phyloP scores from a whole-genome alignment of 2,888 invertebrate species.

The Digitonthophagus gazella region DNA sequence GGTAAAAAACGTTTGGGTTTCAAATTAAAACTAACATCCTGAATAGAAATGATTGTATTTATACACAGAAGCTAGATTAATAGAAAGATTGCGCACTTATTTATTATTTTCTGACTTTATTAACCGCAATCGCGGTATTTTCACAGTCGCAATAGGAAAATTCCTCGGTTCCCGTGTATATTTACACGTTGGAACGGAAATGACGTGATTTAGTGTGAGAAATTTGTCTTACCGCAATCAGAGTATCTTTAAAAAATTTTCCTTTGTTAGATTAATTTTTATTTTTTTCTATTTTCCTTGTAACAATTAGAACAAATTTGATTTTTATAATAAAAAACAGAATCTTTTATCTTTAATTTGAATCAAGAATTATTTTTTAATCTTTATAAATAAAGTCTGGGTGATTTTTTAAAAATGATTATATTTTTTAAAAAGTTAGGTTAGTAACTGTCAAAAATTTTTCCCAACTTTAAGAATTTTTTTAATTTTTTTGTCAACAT shows the following conservation, averaged over 20 bases:
- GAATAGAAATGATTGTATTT: not conserved
- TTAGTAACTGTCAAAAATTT: no score
- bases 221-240: not conserved
- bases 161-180: not conserved
- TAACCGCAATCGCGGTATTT: not conserved
- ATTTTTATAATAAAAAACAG: no score
- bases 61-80: not conserved
- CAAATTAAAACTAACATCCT: not conserved
- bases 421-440: no score
- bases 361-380: no score
- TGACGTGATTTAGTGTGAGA: not conserved
- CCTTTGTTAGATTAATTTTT: not conserved
- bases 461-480: no score
- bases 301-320: no score
- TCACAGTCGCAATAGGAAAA: not conserved
- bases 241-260: not conserved
- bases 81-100: not conserved
- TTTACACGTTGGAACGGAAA: not conserved
- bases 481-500: no score
- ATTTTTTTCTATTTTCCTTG: no score
- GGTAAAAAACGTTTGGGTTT: not conserved
- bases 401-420: no score
- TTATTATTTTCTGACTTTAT: not conserved
- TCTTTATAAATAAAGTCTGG: no score
- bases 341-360: no score